phyloP scores from a whole-genome alignment of 2,797 vertebrate genomes.

The Uromys caudimaculatus region DNA sequence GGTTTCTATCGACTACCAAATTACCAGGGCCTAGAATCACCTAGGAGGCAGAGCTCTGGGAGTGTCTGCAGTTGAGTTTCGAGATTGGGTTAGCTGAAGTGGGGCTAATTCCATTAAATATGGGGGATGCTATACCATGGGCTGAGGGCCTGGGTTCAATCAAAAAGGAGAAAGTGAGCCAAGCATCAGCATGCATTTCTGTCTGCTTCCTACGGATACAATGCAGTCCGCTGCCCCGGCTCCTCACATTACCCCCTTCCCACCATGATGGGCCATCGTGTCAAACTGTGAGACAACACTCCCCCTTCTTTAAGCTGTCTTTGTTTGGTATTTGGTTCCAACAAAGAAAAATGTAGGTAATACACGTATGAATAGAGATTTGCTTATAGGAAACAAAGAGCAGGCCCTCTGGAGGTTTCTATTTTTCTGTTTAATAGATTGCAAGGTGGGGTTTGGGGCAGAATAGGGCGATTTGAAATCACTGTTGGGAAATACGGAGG shows the following conservation, averaged over 20 bases:
- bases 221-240: neutral
- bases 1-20: neutral
- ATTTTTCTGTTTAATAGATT: neutral
- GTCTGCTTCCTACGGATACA: neutral
- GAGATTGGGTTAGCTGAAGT: neutral
- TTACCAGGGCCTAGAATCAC: neutral
- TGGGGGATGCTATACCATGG: too few species aligned
- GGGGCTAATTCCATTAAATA: neutral
- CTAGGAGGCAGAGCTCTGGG: neutral
- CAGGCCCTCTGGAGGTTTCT: neutral
- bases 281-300: neutral
- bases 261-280: accelerated
- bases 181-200: neutral
- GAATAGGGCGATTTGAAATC: neutral
- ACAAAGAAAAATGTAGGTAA: neutral
- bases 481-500: too few species aligned
- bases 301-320: neutral
- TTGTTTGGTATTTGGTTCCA: neutral
- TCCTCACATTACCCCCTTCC: too few species aligned
- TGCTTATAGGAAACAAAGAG: neutral
- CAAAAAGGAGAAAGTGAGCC: neutral
- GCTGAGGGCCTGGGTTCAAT: neutral
- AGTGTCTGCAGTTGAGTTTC: neutral
- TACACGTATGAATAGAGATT: neutral
- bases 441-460: neutral